Evolutionary conservation across 2,888 invertebrate genomes (phyloP).

Genomic region (Craniophora ligustri): DNA sequence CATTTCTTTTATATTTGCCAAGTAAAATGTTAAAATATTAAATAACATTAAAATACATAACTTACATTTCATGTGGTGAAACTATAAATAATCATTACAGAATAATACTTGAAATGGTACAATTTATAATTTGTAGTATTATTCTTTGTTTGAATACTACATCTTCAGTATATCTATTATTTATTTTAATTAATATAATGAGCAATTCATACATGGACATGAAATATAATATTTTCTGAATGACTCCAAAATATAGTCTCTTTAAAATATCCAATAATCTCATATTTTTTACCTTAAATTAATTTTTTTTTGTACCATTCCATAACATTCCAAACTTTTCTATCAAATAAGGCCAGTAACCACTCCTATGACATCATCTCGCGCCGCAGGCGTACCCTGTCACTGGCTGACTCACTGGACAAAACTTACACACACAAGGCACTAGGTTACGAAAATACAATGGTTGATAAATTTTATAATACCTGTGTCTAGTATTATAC

Average conservation of each 20-base stretch:
- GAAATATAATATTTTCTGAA: constrained; percentile 23
- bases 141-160: constrained; percentile 41
- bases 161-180: constrained; percentile 24
- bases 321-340: constrained; percentile 58
- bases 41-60: constrained; percentile 68
- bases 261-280: constrained; percentile 50
- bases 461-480: constrained; percentile 35
- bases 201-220: constrained; percentile 50
- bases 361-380: constrained; percentile 56
- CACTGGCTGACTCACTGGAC: constrained; percentile 57
- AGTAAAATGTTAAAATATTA: constrained; percentile 66
- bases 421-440: constrained; percentile 51
- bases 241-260: constrained; percentile 34
- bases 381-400: constrained; percentile 36
- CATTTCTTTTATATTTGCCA: constrained; percentile 60
- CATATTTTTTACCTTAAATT: constrained; percentile 51
- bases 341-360: constrained; percentile 62
- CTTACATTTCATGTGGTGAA: constrained; percentile 59
- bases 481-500: constrained; percentile 34
- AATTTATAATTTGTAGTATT: constrained; percentile 38
- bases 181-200: constrained; percentile 32
- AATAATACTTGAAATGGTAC: constrained; percentile 50
- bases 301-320: constrained; percentile 53
- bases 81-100: constrained; percentile 60
- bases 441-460: constrained; percentile 33